phyloP scores from a whole-genome alignment of 2,797 vertebrate species.

The Nannoperca obscura region DNA sequence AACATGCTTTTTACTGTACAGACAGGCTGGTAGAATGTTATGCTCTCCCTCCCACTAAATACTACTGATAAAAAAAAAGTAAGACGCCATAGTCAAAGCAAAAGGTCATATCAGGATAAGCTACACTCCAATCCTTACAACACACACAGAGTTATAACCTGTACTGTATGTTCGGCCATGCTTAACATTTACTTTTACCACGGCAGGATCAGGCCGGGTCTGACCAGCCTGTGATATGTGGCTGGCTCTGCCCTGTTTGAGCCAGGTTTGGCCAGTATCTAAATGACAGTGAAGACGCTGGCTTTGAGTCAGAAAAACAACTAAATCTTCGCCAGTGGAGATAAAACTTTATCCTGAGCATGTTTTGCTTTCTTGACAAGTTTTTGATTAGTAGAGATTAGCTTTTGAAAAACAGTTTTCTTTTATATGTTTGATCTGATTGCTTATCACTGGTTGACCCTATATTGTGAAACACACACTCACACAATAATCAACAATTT shows the following conservation, averaged over 20 bases:
- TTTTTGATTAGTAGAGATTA: conserved; percentile 3
- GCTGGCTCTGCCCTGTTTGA: conserved; percentile 29
- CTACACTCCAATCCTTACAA: background rate
- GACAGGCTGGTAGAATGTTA: conserved; percentile 40
- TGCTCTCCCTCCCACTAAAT: conserved; percentile 27
- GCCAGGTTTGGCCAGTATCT: conserved; percentile 33
- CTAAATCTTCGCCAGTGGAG: conserved; percentile 3
- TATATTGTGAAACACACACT: background rate
- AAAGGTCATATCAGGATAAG: conserved; percentile 66
- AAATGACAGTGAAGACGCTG: conserved; percentile 9
- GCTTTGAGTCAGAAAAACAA: conserved; percentile 30
- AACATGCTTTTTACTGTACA: conserved; percentile 61
- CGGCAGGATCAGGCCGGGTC: conserved; percentile 9
- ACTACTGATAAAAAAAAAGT: conserved; percentile 35
- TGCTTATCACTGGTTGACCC: background rate
- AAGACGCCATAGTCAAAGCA: conserved; percentile 32
- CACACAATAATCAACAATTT: background rate
- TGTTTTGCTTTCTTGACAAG: background rate
- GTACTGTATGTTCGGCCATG: conserved; percentile 27
- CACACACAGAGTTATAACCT: conserved; percentile 24
- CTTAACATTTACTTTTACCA: conserved; percentile 28
- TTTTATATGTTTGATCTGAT: background rate
- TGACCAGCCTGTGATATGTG: conserved; percentile 2
- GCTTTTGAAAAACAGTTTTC: background rate
- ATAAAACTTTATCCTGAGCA: conserved; percentile 4